Evolutionary conservation across 1,140 invertebrate species (phyloP).

Genomic region (Oncopeltus fasciatus): DNA sequence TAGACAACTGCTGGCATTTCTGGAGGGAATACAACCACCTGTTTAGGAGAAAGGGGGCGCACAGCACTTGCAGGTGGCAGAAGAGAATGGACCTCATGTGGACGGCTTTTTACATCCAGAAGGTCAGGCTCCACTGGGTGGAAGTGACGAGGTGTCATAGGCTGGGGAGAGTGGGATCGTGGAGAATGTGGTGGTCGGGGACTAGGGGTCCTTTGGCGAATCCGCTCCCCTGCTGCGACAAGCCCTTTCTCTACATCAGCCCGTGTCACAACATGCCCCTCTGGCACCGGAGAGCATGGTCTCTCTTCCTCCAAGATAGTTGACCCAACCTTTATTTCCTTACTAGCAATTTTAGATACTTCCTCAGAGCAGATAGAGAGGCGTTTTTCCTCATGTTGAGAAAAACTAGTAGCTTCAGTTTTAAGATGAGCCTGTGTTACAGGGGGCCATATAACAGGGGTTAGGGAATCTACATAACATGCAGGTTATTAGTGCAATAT

Average conservation of each 20-base stretch:
- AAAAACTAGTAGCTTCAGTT: neutral
- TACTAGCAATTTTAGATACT: conserved; percentile 18
- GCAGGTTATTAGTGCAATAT: neutral
- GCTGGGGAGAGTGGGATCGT: neutral
- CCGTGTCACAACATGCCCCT: neutral
- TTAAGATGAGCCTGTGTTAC: neutral
- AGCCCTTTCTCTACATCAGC: conserved; percentile 5
- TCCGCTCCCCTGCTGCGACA: neutral
- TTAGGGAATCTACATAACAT: neutral
- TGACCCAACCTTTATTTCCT: neutral
- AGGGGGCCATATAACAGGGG: conserved; percentile 15
- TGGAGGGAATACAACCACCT: conserved; percentile 23
- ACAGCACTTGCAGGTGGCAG: conserved; percentile 19
- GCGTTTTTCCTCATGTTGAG: conserved; percentile 12
- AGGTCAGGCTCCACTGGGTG: conserved; percentile 10
- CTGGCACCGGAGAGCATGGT: conserved; percentile 17
- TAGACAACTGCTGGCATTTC: conserved; percentile 17
- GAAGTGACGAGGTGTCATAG: neutral
- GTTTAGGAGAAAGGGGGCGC: conserved; percentile 19
- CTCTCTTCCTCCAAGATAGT: conserved; percentile 5
- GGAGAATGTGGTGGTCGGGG: neutral
- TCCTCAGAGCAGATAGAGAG: conserved; percentile 24
- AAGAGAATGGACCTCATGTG: conserved; percentile 18
- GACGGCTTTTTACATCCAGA: conserved; percentile 14
- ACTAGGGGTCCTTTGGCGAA: neutral